A percentile compares a stretch with the other conserved stretches of the same genome.
Conservation (phyloP, 2,113 vertebrate genomes). For the Ceratotherium simum region DNA sequence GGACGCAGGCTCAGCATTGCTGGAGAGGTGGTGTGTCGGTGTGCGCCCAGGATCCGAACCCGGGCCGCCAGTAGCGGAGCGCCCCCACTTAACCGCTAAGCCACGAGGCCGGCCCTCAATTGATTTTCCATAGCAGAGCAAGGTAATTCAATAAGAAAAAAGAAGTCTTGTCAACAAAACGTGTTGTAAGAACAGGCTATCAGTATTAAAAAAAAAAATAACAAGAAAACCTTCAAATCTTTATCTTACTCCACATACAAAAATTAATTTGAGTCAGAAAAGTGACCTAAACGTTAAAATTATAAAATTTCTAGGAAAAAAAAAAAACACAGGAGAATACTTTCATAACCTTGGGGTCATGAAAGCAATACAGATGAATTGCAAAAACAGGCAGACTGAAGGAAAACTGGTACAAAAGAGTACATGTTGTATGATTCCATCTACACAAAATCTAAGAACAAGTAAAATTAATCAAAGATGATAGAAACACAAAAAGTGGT, state of each 20-base stretch:
- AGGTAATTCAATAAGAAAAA: not conserved
- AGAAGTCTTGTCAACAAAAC: constrained; percentile 31
- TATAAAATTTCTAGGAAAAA: not conserved
- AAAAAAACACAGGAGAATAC: not conserved
- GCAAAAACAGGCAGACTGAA: not conserved
- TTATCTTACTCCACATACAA: not conserved
- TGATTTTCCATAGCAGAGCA: not conserved
- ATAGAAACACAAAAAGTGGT: not conserved
- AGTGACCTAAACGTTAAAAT: constrained; percentile 11
- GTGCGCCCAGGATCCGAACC: too few species aligned
- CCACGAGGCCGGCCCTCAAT: not conserved
- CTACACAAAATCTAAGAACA: constrained; percentile 12
- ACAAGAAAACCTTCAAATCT: not conserved
- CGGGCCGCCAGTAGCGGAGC: too few species aligned
- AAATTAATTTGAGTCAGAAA: not conserved
- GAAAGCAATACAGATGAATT: not conserved
- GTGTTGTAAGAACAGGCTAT: not conserved
- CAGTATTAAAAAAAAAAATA: not conserved
- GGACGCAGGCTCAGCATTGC: too few species aligned
- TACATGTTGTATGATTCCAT: not conserved
- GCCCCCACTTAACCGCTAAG: too few species aligned
- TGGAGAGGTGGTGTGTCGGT: too few species aligned
- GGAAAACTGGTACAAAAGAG: not conserved
- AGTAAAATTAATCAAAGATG: not conserved
- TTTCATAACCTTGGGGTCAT: not conserved